A percentile compares a stretch with the other conserved stretches of the same genome.
phyloP scores from a whole-genome alignment of 2,113 vertebrate species.

The Nyctereutes procyonoides region DNA sequence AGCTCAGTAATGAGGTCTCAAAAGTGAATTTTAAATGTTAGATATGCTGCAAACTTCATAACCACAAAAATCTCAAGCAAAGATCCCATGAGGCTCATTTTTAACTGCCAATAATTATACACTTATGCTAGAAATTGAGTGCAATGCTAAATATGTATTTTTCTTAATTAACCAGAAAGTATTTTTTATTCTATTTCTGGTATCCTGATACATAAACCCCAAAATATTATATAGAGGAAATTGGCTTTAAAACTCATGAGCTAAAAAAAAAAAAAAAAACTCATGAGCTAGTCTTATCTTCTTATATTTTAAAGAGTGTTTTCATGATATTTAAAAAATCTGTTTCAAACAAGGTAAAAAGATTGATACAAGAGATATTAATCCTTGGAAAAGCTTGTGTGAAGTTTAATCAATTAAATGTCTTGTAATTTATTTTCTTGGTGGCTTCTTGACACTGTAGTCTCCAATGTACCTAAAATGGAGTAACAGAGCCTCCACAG shows the following conservation, averaged over 20 bases:
- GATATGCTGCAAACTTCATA: neutral
- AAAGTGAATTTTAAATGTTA: conserved; percentile 25
- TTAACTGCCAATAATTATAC: neutral
- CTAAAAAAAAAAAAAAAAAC: too few species aligned
- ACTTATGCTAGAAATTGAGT: neutral
- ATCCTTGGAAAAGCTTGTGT: conserved; percentile 12
- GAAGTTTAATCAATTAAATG: conserved; percentile 1
- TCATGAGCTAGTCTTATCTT: neutral
- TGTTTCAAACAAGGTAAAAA: conserved; percentile 9
- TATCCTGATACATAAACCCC: neutral
- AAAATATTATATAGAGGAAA: conserved; percentile 1
- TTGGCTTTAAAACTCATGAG: neutral
- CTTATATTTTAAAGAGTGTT: conserved; percentile 24
- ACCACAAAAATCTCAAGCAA: neutral
- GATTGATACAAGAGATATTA: neutral
- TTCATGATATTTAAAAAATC: conserved; percentile 17
- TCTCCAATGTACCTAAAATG: neutral
- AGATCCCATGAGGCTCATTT: neutral
- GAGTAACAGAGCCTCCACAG: neutral
- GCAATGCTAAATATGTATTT: neutral
- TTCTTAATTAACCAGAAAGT: conserved; percentile 20
- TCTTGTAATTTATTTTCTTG: conserved; percentile 23
- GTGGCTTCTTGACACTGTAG: neutral
- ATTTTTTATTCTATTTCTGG: conserved; percentile 16
- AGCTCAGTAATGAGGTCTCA: neutral